phyloP scores from a whole-genome alignment of 2,113 vertebrate species.

The Microtus oregoni region DNA sequence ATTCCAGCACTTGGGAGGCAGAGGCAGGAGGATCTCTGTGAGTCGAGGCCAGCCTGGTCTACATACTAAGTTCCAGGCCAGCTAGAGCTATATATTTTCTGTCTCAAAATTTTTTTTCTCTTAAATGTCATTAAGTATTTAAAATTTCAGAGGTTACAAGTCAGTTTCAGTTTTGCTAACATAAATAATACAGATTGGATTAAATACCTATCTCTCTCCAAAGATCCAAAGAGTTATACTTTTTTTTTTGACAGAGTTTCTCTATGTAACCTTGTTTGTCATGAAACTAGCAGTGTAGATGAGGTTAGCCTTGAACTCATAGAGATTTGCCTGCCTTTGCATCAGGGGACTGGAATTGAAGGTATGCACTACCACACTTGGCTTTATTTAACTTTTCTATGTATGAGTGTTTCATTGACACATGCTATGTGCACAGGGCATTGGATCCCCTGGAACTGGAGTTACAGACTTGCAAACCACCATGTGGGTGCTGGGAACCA shows the following conservation, averaged over 20 bases:
- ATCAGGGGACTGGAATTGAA: not conserved
- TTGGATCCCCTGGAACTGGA: not conserved
- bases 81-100: not conserved
- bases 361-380: not conserved
- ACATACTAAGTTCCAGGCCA: not conserved
- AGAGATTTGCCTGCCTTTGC: not conserved
- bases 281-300: not conserved
- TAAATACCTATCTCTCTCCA: conserved; percentile 50
- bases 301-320: not conserved
- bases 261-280: not conserved
- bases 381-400: not conserved
- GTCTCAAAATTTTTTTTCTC: not conserved
- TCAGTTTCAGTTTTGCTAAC: conserved; percentile 32
- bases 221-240: not conserved
- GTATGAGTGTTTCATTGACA: not conserved
- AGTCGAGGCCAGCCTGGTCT: not conserved
- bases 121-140: conserved; percentile 2
- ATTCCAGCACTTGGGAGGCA: no score
- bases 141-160: conserved; percentile 70
- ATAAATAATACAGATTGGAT: conserved; percentile 71
- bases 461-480: not conserved
- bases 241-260: not conserved
- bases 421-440: not conserved
- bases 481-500: not conserved
- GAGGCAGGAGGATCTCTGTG: no score